phyloP scores from a whole-genome alignment of 2,797 vertebrate species.

The Rhodeus uyekii region DNA sequence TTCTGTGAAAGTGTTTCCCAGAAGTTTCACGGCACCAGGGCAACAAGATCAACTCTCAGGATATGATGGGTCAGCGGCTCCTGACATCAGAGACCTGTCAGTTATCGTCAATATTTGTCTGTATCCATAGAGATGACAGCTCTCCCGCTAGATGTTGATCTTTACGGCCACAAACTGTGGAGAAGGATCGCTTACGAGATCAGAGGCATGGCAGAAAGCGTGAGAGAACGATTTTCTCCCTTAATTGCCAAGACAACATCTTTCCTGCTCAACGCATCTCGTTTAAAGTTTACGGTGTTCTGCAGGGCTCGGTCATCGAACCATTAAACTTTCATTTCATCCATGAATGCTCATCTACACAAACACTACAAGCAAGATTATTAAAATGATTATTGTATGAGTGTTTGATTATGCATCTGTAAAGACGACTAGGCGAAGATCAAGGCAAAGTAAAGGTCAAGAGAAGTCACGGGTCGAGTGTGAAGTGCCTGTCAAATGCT shows the following conservation, averaged over 20 bases:
- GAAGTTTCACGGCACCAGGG: constrained; percentile 20
- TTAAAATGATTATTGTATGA: background rate
- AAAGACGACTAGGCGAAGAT: constrained; percentile 37
- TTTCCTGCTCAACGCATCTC: background rate
- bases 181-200: background rate
- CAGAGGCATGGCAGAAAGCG: background rate
- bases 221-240: constrained; percentile 9
- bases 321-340: constrained; percentile 15
- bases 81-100: constrained; percentile 41
- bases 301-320: background rate
- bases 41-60: constrained; percentile 22
- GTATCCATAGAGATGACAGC: constrained; percentile 50
- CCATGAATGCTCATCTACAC: constrained; percentile 1
- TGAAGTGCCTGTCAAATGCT: constrained; percentile 19
- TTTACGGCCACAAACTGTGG: background rate
- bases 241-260: constrained; percentile 15
- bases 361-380: too few relatives aligned
- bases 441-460: constrained; percentile 46
- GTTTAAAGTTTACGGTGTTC: background rate
- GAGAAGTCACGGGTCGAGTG: constrained; percentile 17
- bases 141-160: constrained; percentile 22
- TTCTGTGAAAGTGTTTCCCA: constrained; percentile 31
- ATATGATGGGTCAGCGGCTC: constrained; percentile 39
- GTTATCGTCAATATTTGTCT: constrained; percentile 51
- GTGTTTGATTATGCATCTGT: background rate